Base-by-base conservation (phyloP, 2,888 invertebrate genomes). In the Cerastis rubricosa region DNA sequence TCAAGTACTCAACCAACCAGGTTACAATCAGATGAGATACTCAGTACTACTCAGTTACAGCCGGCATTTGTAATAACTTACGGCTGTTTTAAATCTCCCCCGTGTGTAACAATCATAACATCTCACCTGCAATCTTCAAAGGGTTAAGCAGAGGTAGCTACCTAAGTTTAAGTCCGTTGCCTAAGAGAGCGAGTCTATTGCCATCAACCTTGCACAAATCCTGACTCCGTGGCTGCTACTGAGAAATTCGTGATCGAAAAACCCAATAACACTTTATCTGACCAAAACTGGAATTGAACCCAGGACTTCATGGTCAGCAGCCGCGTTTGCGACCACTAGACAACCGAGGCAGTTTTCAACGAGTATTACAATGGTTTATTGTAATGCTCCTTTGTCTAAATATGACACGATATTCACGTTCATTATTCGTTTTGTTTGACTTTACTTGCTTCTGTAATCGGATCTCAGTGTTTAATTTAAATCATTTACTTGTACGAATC, bases 1-100 rank as follows among this genome's bases (percentile, higher is more conserved):
- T 71, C 25, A 79, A 77, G 71, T 72, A 29, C 29, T 71, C 35
- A 77, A 79, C 70, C 61, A 78, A 49, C 43, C 19, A 17, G 76
- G 19, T 9, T 49, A 11, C 6, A n/a, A 59, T 7, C 9, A 45
- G n/a, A 11, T 8, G 11, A 72, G 22, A 11, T n/a, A 54, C 11
- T 54, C 51, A 11, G 5, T n/a, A 5, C 11, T n/a, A 54, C n/a
- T n/a, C 14, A 25, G 25, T 25, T 29, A 29, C 17, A 4, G 29
- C 29, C 29, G 17, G 17, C 8, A 17, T 57, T 25, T 19, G 4
- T 17, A 29, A 17, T 17, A 8, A 29, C 17, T 25, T 54, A 54
- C 3, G n/a, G 8, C 19, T 19, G 49, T 45, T 45, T 45, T 45
- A n/a, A n/a, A n/a, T 43, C 14, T 45, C 45, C 2, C 45, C 45